phyloP scores from a whole-genome alignment of 92 coral and sea anemone species.

The Phymanthus crucifer region DNA sequence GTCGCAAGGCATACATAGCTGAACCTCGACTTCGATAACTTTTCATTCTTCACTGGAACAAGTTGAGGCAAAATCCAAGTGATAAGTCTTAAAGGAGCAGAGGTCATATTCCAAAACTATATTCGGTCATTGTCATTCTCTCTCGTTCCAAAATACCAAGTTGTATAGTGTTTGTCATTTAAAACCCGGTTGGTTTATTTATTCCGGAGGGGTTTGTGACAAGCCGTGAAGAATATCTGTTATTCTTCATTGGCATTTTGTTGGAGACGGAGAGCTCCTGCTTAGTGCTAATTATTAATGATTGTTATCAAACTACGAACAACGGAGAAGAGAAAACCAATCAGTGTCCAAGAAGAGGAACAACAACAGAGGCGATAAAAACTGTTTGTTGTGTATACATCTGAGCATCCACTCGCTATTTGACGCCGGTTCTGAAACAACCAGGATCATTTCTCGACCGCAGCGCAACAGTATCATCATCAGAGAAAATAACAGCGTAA shows the following conservation, averaged over 20 bases:
- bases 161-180: constrained; percentile 27
- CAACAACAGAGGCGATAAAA: constrained; percentile 38
- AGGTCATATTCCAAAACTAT: constrained; percentile 29
- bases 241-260: constrained; percentile 28
- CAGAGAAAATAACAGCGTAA: not conserved
- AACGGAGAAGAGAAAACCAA: constrained; percentile 25
- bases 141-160: constrained; percentile 4
- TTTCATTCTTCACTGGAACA: constrained; percentile 25
- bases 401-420: not conserved
- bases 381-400: constrained; percentile 44
- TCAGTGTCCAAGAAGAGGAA: constrained; percentile 12
- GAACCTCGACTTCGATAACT: not conserved
- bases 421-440: constrained; percentile 10
- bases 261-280: constrained; percentile 17
- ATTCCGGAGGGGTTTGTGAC: not conserved
- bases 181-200: constrained; percentile 27
- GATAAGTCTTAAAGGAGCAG: constrained; percentile 1
- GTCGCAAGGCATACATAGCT: not conserved
- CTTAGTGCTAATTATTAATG: not conserved
- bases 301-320: constrained; percentile 20
- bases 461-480: not conserved
- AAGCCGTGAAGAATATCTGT: constrained; percentile 16
- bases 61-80: constrained; percentile 31
- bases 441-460: not conserved
- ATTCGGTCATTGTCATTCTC: constrained; percentile 28